Conservation (phyloP, 1,140 invertebrate species). For the honey bee (Apis mellifera) region Amel_HAv3.1 CM009943.2:7134001-7134500, state of each 20-base stretch:
- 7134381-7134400: constrained; percentile 5
- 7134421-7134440: neutral
- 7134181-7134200: constrained; percentile 15
- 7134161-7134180: constrained; percentile 44
- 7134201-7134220: constrained; percentile 12
- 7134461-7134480: too few species aligned
- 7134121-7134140: constrained; percentile 50
- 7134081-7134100: constrained; percentile 47
- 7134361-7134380: constrained; percentile 12
- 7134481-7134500: too few species aligned
- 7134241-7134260: constrained; percentile 28
- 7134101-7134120: constrained; percentile 59
- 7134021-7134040: constrained; percentile 61
- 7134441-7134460: too few species aligned
- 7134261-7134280: constrained; percentile 2
- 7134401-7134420: constrained; percentile 2
- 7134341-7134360: constrained; percentile 17
- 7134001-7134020: constrained; percentile 62
- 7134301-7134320: neutral
- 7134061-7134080: constrained; percentile 46
- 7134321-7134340: constrained; percentile 8
- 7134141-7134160: constrained; percentile 35
- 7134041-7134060: constrained; percentile 67
- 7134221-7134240: neutral
- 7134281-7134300: constrained; percentile 25